Base-by-base conservation (phyloP, 2,113 vertebrate genomes). In the Geococcyx californianus region DNA sequence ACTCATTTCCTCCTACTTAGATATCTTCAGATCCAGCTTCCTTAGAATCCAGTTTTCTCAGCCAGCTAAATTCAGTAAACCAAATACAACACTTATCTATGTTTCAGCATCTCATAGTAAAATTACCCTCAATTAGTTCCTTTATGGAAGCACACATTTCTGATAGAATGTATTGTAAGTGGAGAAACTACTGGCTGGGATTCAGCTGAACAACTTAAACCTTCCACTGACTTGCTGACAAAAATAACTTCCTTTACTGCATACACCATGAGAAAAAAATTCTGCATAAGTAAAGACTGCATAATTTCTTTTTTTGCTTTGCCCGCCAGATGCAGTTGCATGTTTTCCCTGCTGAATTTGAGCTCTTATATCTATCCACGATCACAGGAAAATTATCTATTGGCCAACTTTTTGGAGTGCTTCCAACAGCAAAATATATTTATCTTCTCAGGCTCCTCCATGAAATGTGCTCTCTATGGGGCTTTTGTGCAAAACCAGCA, bases 61-160 rank as follows among this genome's bases (percentile, higher is more conserved):
- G 85, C 38, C 59, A 86, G 72, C 42, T 81, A 89, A 93, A 95
- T 64, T 47, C 79, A 74, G 85, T 42, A 63, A 94, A 94, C 38
- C 40, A 93, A 88, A 77, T 29, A 70, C 60, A 73, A 67, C 56
- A 83, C 24, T 90, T 92, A 52, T 21, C 58, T 76, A 80, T 62
- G 68, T 63, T 94, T 80, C 85, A 94, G 31, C 26, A 93, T 77
- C 38, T 81, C 52, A 67, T 15, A 80, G 38, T 47, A 90, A 92
- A 95, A 92, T 93, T 95, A 90, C 52, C 17, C n/a, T 86, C 70
- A 96, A 70, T 93, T 93, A 92, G 64, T 21, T 93, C 42, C 63
- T 75, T 91, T 86, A 73, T 90, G 69, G 40, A 91, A 90, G 76
- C 52, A 88, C 15, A 34, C 28, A 60, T 75, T 92, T 96, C 86